A percentile compares a stretch with the other conserved stretches of the same genome.
Conservation (phyloP, 2,888 invertebrate species). For the Panzeria rudis region DNA sequence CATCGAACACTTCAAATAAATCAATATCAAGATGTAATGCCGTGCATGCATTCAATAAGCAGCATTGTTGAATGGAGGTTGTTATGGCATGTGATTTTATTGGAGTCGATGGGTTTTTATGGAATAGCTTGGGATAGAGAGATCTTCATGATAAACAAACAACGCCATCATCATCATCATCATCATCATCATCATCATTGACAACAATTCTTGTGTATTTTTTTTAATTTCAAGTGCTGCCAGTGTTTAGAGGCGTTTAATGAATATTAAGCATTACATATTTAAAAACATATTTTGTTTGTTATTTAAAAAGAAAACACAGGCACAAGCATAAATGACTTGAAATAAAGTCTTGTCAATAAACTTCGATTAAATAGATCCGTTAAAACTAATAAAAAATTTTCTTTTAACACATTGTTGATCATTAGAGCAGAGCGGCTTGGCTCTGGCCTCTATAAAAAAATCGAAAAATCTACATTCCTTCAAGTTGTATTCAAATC, state of each 20-base stretch:
- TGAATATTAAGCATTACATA: background rate
- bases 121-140: constrained; percentile 2
- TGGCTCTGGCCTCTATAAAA: too few relatives aligned
- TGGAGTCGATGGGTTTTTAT: constrained; percentile 1
- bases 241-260: constrained; percentile 38
- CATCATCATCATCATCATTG: background rate
- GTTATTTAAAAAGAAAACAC: background rate
- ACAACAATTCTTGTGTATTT: constrained; percentile 28
- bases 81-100: constrained; percentile 11
- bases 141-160: constrained; percentile 40
- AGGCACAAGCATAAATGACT: background rate
- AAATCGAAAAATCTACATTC: too few relatives aligned
- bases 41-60: constrained; percentile 10
- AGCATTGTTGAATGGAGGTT: constrained; percentile 17
- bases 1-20: constrained; percentile 61
- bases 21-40: constrained; percentile 56
- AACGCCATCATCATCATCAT: background rate
- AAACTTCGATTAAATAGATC: background rate
- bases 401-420: too few relatives aligned
- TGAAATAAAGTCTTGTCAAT: background rate
- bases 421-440: too few relatives aligned
- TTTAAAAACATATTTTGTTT: background rate
- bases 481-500: too few relatives aligned
- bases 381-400: too few relatives aligned
- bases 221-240: constrained; percentile 12